Evolutionary conservation across 2,113 vertebrate species (phyloP).

Genomic region (Anser brachyrhynchus): DNA sequence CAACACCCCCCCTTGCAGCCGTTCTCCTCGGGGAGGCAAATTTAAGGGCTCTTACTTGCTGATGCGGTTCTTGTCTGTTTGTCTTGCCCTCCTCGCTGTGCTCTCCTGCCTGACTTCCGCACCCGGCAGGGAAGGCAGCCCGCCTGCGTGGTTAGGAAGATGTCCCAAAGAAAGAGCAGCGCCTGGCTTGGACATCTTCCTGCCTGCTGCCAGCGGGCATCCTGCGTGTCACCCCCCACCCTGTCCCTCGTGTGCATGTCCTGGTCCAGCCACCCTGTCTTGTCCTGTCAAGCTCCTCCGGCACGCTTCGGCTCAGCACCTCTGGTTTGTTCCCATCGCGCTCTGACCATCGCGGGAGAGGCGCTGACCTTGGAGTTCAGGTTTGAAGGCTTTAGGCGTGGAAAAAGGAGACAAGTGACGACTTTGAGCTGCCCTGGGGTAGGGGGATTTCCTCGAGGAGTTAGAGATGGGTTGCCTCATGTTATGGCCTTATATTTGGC

Average conservation of each 20-base stretch:
- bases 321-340: rapidly evolving
- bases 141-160: not conserved
- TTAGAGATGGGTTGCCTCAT: not conserved
- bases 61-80: not conserved
- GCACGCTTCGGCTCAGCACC: not conserved
- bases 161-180: not conserved
- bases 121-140: not conserved
- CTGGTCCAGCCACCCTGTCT: not conserved
- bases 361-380: not conserved
- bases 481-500: not conserved
- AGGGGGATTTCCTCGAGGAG: not conserved
- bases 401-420: not conserved
- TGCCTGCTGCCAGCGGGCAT: not conserved
- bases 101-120: not conserved
- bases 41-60: not conserved
- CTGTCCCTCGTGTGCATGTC: not conserved
- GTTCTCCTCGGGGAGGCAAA: not conserved
- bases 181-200: not conserved
- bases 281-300: not conserved
- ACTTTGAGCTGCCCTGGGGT: not conserved
- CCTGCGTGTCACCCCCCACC: not conserved
- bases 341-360: not conserved
- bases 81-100: not conserved
- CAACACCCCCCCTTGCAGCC: not conserved
- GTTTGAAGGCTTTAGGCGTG: not conserved